These are phyloP conservation scores for pig (Sus scrofa) DNA, from an alignment of 2,113 vertebrate species.

Conservation along the genomic window DNA sequence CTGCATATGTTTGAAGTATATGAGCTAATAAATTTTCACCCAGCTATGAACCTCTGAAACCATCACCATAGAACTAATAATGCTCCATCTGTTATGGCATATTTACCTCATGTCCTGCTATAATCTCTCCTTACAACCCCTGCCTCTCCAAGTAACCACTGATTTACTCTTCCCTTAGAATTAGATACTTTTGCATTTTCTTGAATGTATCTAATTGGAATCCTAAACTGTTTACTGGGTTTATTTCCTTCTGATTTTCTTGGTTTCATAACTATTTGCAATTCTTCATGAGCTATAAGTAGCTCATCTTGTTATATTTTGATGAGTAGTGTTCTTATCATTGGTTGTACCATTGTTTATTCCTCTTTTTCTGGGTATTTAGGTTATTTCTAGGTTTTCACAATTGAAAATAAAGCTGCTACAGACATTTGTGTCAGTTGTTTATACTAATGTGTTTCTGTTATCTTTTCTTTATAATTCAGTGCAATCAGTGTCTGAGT, in stretches of 20 bases:
- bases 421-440: not conserved
- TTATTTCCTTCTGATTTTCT: not conserved
- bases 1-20: not conserved
- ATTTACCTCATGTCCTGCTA: not conserved
- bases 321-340: not conserved
- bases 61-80: not conserved
- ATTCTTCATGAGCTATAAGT: not conserved
- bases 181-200: not conserved
- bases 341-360: not conserved
- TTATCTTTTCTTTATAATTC: not conserved
- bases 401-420: not conserved
- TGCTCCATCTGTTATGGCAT: not conserved
- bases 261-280: not conserved
- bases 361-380: not conserved
- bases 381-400: not conserved
- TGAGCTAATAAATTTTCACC: not conserved
- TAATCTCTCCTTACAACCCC: not conserved
- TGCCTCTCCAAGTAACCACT: not conserved
- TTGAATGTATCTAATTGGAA: not conserved
- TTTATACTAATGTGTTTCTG: not conserved
- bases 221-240: not conserved
- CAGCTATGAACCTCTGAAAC: not conserved
- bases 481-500: not conserved
- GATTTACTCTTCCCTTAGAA: not conserved
- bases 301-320: not conserved